Evolutionary conservation across 2,888 invertebrate species (phyloP), one percentile per base, ranked within the genome.

Genomic region (Acleris laterana): DNA sequence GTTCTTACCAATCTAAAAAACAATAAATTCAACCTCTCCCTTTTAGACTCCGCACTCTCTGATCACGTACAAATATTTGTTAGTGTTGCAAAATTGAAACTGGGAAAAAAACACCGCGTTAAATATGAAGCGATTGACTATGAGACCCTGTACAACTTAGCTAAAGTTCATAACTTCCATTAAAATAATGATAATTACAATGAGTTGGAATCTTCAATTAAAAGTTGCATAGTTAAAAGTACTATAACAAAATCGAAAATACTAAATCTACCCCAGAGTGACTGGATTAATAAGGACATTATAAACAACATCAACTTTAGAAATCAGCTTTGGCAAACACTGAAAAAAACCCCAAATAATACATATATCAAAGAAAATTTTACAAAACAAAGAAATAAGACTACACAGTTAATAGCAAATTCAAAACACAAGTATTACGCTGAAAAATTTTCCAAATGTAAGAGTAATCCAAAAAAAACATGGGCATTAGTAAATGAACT

Each of bases 61-160:
- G 76, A 76, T 38, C 74, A 74, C 49, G 73, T 70, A 53, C 73
- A 74, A 46, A 70, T 77, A 20, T 71, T 71, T 9, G 1, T 73
- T 0, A 69, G 71, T 65, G 7, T 70, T 20, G 48, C 28, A 63
- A 69, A 63, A 13, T 5, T 11, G 1, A 22, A 25, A 51, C 16
- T 16, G 1, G 13, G 3, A 25, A 51, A 6, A 5, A n/a, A 6
- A 19, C 61, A 68, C 7, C 20, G 28, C 0, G 62, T 66, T n/a
- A 38, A 62, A 51, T 51, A 51, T 51, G 51, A 51, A 25, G 51
- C 51, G 13, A 16, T 51, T 5, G 13, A 50, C 22, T 25, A 50
- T 22, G 13, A 50, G 11, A 22, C 4, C 1, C 16, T 25, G 13
- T 22, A 13, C 22, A 2, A 22, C 1, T 22, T 13, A 16, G 22